Percentiles rank a stretch among this genome's conserved stretches.
These are phyloP conservation scores for Larimichthys polyactis DNA, from an alignment of 2,113 vertebrate genomes.

Conservation along the genomic window DNA sequence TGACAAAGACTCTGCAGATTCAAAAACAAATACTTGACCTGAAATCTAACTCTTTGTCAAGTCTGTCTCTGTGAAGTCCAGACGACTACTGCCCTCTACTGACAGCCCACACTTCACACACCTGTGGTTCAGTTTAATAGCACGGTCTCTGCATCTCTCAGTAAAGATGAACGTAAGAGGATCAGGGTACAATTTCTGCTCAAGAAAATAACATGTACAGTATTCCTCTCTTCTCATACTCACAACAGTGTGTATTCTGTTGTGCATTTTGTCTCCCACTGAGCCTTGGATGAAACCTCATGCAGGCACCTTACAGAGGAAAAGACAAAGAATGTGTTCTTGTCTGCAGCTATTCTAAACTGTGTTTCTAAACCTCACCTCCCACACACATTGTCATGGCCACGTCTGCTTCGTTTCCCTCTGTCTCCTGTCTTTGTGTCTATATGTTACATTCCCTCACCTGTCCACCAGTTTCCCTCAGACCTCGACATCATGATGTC, in stretches of 20 bases:
- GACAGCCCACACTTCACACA: background rate
- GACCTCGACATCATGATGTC: background rate
- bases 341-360: background rate
- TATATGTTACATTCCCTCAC: background rate
- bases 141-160: background rate
- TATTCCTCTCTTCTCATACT: background rate
- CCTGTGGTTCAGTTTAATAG: background rate
- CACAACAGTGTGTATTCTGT: background rate
- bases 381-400: constrained; percentile 1
- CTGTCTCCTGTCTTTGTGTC: background rate
- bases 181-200: too few species aligned
- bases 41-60: background rate
- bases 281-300: background rate
- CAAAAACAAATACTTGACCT: background rate
- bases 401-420: background rate
- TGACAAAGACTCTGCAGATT: too few species aligned
- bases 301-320: background rate
- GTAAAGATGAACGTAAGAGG: background rate
- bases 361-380: constrained; percentile 2
- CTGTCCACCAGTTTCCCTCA: constrained; percentile 6
- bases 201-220: background rate
- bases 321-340: background rate
- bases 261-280: background rate
- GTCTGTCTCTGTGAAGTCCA: background rate
- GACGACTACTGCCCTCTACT: constrained; percentile 65